A percentile compares a stretch with the other conserved stretches of the same genome.
Evolutionary conservation across 2,797 vertebrate genomes (phyloP).

Genomic region (Tapera naevia): DNA sequence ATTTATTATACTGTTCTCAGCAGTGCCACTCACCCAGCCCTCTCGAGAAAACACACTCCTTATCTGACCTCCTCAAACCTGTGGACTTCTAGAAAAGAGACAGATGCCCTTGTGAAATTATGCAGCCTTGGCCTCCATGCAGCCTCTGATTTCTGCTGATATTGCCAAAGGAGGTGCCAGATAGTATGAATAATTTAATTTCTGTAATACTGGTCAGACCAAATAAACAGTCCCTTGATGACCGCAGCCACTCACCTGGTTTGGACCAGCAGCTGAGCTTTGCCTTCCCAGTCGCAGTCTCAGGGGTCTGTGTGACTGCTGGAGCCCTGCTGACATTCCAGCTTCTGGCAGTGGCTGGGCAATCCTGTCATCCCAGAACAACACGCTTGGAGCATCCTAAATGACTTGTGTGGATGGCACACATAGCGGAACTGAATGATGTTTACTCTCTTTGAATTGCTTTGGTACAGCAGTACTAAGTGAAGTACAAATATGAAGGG

Average conservation of each 20-base stretch:
- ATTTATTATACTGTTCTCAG: not conserved
- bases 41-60: too few relatives aligned
- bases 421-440: rapidly evolving
- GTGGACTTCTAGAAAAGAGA: not conserved
- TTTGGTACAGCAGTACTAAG: not conserved
- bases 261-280: not conserved
- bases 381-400: not conserved
- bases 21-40: too few relatives aligned
- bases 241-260: not conserved
- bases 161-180: not conserved
- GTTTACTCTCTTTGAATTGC: not conserved
- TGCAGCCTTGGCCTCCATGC: not conserved
- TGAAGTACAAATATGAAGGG: not conserved
- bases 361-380: not conserved
- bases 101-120: not conserved
- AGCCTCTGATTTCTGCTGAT: not conserved
- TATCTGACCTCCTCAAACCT: not conserved
- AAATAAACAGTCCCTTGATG: not conserved
- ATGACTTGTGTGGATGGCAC: not conserved
- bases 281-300: not conserved
- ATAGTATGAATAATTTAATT: not conserved
- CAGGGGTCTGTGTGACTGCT: rapidly evolving
- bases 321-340: rapidly evolving
- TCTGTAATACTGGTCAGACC: not conserved
- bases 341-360: rapidly evolving